Evolutionary conservation across 2,888 invertebrate species (phyloP).

Genomic region (Cabera pusaria): DNA sequence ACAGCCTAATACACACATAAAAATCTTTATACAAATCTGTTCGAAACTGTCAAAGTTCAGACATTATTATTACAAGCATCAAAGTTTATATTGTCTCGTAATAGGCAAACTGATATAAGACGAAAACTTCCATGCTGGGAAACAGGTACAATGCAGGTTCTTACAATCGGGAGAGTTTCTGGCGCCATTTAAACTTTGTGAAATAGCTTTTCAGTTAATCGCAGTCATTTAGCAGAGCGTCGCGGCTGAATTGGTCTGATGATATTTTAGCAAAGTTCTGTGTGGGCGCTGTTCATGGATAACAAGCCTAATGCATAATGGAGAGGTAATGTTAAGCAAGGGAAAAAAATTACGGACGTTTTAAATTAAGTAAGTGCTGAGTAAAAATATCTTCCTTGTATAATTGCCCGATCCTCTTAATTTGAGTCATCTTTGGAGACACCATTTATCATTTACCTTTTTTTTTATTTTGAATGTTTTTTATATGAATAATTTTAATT

Average conservation of each 20-base stretch:
- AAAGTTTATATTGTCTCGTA: conserved; percentile 28
- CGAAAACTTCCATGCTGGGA: conserved; percentile 46
- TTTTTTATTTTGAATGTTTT: too few species aligned
- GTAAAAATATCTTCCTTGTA: too few species aligned
- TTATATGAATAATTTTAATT: too few species aligned
- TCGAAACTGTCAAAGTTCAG: conserved; percentile 21
- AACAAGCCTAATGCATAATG: too few species aligned
- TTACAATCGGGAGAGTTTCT: conserved; percentile 67
- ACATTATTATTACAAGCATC: too few species aligned
- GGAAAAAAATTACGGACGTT: too few species aligned
- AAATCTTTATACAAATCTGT: conserved; percentile 17
- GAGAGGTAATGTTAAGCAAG: too few species aligned
- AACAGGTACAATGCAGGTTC: conserved; percentile 62
- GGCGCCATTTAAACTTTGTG: conserved; percentile 67
- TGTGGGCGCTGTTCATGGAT: conserved; percentile 6
- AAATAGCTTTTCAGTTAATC: conserved; percentile 75
- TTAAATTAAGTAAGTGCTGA: too few species aligned
- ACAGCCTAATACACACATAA: too few species aligned
- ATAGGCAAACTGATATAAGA: conserved; percentile 34
- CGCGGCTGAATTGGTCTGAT: conserved; percentile 55
- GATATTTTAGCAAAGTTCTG: conserved; percentile 59
- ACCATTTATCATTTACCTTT: too few species aligned
- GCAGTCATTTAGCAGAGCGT: conserved; percentile 67
- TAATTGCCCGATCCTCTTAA: too few species aligned
- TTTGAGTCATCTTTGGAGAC: too few species aligned